phyloP scores from a whole-genome alignment of 2,797 vertebrate genomes.

The Paratrypauchen microcephalus region DNA sequence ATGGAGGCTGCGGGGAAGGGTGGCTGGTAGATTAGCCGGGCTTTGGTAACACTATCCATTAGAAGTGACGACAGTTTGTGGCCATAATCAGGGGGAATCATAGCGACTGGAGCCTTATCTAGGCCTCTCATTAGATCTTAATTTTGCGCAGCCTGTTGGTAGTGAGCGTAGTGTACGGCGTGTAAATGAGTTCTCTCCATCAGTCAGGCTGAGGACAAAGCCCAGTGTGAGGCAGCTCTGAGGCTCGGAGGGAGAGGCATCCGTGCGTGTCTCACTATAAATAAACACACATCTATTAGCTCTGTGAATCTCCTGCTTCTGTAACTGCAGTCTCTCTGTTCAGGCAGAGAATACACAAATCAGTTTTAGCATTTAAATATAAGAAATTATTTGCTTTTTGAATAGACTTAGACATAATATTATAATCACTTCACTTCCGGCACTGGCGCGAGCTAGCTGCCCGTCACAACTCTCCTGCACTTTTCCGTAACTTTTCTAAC shows the following conservation, averaged over 20 bases:
- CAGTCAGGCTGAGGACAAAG: conserved; percentile 64
- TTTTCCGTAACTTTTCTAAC: too few species aligned
- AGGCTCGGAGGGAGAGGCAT: conserved; percentile 44
- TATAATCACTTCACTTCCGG: too few species aligned
- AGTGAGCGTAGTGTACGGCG: conserved; percentile 56
- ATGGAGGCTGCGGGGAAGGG: conserved; percentile 74
- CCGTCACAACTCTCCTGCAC: too few species aligned
- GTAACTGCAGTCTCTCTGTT: not conserved
- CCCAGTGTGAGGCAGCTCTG: conserved; percentile 54
- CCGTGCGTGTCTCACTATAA: conserved; percentile 62
- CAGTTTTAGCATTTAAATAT: not conserved
- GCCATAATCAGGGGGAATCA: conserved; percentile 78
- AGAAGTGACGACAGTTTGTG: conserved; percentile 75
- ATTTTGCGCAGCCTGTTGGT: conserved; percentile 73
- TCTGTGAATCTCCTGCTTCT: conserved; percentile 44
- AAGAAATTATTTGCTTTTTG: not conserved
- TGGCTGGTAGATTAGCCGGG: conserved; percentile 71
- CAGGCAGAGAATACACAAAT: not conserved
- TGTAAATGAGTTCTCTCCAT: conserved; percentile 74
- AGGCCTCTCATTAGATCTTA: conserved; percentile 76
- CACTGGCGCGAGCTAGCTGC: too few species aligned
- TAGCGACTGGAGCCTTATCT: conserved; percentile 75
- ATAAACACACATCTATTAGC: conserved; percentile 54
- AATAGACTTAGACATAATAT: too few species aligned
- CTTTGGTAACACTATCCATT: conserved; percentile 78